Evolutionary conservation across 2,888 invertebrate genomes (phyloP), one percentile per base, ranked within the genome.

Genomic region (Parochlus steinenii): DNA sequence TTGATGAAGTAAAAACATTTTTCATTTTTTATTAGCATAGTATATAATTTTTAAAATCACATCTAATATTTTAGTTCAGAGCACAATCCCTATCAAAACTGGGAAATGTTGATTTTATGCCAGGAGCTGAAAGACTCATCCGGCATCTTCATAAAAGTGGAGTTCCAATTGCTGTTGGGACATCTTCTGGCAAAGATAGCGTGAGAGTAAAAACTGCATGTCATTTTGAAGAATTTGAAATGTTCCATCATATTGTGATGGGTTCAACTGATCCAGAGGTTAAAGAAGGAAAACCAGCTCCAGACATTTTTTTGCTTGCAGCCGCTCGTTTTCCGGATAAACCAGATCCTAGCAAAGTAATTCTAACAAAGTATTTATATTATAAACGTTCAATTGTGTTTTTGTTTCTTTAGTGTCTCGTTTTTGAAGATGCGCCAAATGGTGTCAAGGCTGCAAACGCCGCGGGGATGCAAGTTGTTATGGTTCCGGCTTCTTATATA

Each of bases 141-240:
- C 61, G 66, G 22, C 87, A 92, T 53, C 61, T 92, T 8, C 66
- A 78, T 47, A 61, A 64, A 31, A 65, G 74, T 15, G 69, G 74
- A 32, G 67, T 90, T n/a, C 89, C 89, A 0, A 77, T 89, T 31
- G 83, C 83, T 1, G 63, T 92, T 35, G 92, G 89, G 5, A 89
- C 90, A 0, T 87, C 89, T 10, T 85, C 87, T 3, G 71, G 76
- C 32, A 63, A 65, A 23, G 64, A 74, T 14, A 77, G 77, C 45
- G 85, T 74, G 33, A 62, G 71, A 7, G 58, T 81, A 0, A 83
- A 85, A 62, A 67, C 71, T 2, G 62, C 63, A 2, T 58, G 67
- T 4, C 66, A 80, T 48, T 61, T 64, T 31, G 70, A 74, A 24
- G 53, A 82, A 14, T 79, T 83, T 48, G 51, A 61, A 2, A 54